A percentile compares a stretch with the other conserved stretches of the same genome.
These are phyloP conservation scores for Ptychadena robeensis DNA, from an alignment of 2,797 vertebrate genomes.

Conservation along the genomic window DNA sequence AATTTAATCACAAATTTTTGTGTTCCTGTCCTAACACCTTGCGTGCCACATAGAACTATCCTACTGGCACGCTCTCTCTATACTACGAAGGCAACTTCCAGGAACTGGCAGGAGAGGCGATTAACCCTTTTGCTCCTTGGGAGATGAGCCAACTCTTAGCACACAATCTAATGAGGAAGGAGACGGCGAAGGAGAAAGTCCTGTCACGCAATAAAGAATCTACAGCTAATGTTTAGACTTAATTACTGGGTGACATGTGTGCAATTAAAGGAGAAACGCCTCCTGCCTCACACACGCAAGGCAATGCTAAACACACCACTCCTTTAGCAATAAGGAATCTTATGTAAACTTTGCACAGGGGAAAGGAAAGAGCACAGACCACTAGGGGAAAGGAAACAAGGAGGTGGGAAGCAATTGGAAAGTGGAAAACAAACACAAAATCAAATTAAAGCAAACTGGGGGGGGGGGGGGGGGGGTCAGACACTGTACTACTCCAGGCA, in stretches of 20 bases:
- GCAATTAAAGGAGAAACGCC: constrained; percentile 41
- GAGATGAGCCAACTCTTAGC: constrained; percentile 1
- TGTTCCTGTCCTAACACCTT: constrained; percentile 39
- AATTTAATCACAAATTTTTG: constrained; percentile 13
- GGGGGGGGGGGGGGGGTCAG: neutral
- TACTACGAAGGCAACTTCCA: constrained; percentile 42
- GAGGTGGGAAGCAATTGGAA: neutral
- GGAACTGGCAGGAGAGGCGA: constrained; percentile 22
- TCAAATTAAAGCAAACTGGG: constrained; percentile 21
- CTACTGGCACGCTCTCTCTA: constrained; percentile 39
- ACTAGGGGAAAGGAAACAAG: neutral
- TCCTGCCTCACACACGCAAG: constrained; percentile 47
- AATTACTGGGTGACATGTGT: constrained; percentile 56
- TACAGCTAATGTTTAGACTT: constrained; percentile 56
- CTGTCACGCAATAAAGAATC: constrained; percentile 55
- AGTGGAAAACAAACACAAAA: constrained; percentile 8
- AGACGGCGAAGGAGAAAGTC: constrained; percentile 21
- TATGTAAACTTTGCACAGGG: constrained; percentile 31
- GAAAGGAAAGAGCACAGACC: constrained; percentile 2
- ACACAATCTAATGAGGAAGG: constrained; percentile 29
- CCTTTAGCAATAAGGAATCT: constrained; percentile 32
- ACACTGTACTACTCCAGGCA: neutral
- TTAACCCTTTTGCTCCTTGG: constrained; percentile 29
- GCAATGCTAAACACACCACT: constrained; percentile 19
- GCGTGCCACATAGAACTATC: constrained; percentile 52